Conservation (phyloP, 2,888 invertebrate genomes). For the Thelaira solivaga region DNA sequence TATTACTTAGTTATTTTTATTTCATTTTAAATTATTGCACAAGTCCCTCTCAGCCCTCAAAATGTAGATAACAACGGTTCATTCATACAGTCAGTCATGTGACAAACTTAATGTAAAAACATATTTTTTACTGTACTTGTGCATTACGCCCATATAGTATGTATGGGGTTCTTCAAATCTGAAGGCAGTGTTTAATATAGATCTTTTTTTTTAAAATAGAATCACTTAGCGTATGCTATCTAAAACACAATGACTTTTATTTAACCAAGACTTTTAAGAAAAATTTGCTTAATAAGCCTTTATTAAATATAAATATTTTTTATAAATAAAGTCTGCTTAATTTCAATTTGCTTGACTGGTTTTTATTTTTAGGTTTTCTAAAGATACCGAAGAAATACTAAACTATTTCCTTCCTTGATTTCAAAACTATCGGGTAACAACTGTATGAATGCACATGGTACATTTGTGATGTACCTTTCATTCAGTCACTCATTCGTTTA, state of each 20-base stretch:
- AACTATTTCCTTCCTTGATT: constrained; percentile 24
- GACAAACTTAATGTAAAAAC: constrained; percentile 18
- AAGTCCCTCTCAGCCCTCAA: neutral
- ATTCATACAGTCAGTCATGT: neutral
- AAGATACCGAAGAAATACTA: too few species aligned
- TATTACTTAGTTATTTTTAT: neutral
- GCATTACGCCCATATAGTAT: constrained; percentile 26
- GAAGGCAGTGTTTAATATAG: too few species aligned
- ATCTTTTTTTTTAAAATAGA: too few species aligned
- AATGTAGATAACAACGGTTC: constrained; percentile 14
- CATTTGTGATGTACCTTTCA: constrained; percentile 8
- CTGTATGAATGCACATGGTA: neutral
- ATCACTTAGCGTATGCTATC: too few species aligned
- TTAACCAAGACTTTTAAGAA: too few species aligned
- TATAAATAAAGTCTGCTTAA: too few species aligned
- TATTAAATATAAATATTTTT: too few species aligned
- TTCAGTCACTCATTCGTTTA: constrained; percentile 19
- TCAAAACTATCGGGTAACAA: neutral
- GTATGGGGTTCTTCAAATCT: too few species aligned
- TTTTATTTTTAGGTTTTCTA: too few species aligned
- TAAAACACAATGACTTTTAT: too few species aligned
- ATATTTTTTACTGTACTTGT: neutral
- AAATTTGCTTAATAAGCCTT: too few species aligned
- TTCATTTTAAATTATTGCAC: neutral
- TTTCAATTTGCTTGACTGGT: too few species aligned